Evolutionary conservation across 2,113 vertebrate genomes (phyloP).

Genomic region (Ornithorhynchus anatinus): DNA sequence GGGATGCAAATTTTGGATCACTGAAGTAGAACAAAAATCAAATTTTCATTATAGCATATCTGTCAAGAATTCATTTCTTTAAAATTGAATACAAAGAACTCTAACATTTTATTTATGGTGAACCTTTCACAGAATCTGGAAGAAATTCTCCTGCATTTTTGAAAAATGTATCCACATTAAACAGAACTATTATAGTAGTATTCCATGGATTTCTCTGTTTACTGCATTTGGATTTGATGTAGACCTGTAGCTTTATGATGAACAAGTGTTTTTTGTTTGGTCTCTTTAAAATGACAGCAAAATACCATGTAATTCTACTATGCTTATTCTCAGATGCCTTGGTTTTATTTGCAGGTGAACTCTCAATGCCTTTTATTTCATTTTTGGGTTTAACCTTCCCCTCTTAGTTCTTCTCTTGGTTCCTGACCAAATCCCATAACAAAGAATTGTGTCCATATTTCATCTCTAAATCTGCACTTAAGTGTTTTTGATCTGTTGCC

Average conservation of each 20-base stretch:
- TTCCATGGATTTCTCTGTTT: background rate
- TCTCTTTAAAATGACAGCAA: background rate
- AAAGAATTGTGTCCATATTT: background rate
- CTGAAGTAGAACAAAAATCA: background rate
- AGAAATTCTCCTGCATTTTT: background rate
- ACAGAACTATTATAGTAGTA: background rate
- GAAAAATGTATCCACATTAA: background rate
- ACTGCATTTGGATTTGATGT: background rate
- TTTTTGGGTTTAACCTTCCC: constrained; percentile 1
- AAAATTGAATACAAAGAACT: rapidly evolving
- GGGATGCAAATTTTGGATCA: background rate
- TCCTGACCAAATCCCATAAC: background rate
- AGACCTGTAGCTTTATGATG: background rate
- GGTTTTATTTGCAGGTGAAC: background rate
- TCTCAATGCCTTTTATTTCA: background rate
- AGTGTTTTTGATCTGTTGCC: constrained; percentile 21
- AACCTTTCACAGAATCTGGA: rapidly evolving
- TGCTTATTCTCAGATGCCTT: background rate
- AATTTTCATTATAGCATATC: background rate
- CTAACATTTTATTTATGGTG: rapidly evolving
- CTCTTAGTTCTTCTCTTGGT: background rate
- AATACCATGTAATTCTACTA: rapidly evolving
- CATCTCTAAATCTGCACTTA: constrained; percentile 14
- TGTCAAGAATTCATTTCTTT: background rate
- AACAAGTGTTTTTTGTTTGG: background rate